Conservation (phyloP, 2,113 vertebrate genomes). For the Hydropotes inermis region DNA sequence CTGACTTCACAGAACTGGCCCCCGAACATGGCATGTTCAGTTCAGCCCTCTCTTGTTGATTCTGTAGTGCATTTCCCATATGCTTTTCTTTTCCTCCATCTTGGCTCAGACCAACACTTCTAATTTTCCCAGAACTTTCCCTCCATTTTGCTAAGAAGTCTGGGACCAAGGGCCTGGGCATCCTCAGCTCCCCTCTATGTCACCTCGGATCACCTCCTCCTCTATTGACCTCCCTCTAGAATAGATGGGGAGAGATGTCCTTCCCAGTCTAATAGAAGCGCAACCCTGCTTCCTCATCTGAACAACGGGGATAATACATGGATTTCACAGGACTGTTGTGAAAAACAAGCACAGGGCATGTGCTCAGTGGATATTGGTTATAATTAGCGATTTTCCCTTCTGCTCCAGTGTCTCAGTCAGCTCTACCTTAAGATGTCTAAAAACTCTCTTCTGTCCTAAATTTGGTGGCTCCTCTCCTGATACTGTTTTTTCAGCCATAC, state of each 20-base stretch:
- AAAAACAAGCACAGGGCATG: not conserved
- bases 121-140: not conserved
- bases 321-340: not conserved
- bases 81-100: not conserved
- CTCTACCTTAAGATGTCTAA: not conserved
- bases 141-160: not conserved
- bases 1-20: not conserved
- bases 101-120: not conserved
- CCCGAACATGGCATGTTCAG: fast-evolving
- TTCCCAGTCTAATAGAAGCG: not conserved
- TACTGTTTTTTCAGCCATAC: not conserved
- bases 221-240: not conserved
- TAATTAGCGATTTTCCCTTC: not conserved
- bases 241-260: not conserved
- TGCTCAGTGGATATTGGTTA: not conserved
- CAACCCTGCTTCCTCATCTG: not conserved
- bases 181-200: not conserved
- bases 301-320: not conserved
- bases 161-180: not conserved
- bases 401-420: not conserved
- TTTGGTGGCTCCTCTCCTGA: not conserved
- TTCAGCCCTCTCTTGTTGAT: not conserved
- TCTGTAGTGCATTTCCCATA: not conserved
- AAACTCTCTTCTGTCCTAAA: not conserved
- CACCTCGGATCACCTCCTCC: not conserved